phyloP scores from a whole-genome alignment of 2,888 invertebrate genomes.

The Dasypolia templi region DNA sequence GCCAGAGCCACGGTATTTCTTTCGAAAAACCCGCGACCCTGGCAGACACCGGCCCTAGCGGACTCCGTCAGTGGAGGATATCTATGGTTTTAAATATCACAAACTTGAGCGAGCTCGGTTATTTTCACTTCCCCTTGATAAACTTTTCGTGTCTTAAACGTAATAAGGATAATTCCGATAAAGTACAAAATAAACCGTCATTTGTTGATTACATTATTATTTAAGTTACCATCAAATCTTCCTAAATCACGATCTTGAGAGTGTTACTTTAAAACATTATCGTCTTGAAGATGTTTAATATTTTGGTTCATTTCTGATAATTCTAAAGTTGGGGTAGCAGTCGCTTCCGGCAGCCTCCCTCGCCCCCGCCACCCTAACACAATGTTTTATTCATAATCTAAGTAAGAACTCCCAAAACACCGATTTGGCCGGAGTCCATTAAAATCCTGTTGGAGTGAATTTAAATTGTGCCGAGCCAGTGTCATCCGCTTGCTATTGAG shows the following conservation, averaged over 20 bases:
- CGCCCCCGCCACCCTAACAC: conserved; percentile 57
- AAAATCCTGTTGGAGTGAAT: conserved; percentile 79
- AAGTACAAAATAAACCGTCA: conserved; percentile 56
- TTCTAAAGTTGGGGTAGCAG: conserved; percentile 66
- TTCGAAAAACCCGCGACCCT: too few relatives aligned
- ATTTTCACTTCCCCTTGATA: conserved; percentile 43
- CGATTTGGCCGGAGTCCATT: conserved; percentile 83
- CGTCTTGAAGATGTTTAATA: conserved; percentile 63
- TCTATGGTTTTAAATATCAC: conserved; percentile 14
- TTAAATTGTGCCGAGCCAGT: conserved; percentile 74
- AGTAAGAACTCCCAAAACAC: conserved; percentile 83
- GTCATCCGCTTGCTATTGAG: conserved; percentile 61
- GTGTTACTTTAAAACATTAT: conserved; percentile 57
- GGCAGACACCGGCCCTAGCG: too few relatives aligned
- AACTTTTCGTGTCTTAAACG: conserved; percentile 43
- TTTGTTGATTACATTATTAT: conserved; percentile 62
- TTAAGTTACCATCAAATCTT: conserved; percentile 50
- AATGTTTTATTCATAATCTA: conserved; percentile 87
- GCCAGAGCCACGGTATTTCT: too few relatives aligned
- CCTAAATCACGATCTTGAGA: conserved; percentile 36
- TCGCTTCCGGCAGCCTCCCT: conserved; percentile 51
- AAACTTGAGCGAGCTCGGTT: conserved; percentile 25
- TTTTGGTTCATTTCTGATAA: conserved; percentile 70
- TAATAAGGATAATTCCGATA: conserved; percentile 41
- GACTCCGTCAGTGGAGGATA: neutral